Evolutionary conservation across 2,797 vertebrate genomes (phyloP).

Genomic region (Parauchenoglanis ngamensis): DNA sequence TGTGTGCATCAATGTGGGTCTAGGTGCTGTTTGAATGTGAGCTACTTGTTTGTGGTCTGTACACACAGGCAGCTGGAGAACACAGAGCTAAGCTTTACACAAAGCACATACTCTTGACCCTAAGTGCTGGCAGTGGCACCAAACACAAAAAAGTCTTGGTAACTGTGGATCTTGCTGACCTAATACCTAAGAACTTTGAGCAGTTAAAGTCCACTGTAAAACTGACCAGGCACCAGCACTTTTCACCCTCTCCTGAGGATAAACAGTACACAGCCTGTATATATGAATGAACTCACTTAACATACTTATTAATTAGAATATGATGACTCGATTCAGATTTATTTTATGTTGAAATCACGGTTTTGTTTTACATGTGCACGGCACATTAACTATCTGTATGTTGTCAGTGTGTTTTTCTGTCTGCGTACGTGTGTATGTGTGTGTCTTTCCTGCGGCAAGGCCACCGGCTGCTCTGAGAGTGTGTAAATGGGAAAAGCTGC

Average conservation of each 20-base stretch:
- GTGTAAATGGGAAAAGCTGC: conserved; percentile 40
- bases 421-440: neutral
- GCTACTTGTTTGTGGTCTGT: conserved; percentile 47
- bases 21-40: conserved; percentile 42
- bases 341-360: conserved; percentile 37
- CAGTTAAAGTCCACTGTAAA: conserved; percentile 12
- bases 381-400: neutral
- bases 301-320: conserved; percentile 49
- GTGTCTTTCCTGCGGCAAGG: conserved; percentile 39
- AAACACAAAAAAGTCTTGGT: conserved; percentile 33
- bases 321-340: conserved; percentile 44
- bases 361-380: conserved; percentile 19
- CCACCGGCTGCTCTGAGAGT: conserved; percentile 31
- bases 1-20: conserved; percentile 42
- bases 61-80: conserved; percentile 55
- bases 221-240: neutral
- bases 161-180: conserved; percentile 5
- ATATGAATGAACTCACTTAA: neutral
- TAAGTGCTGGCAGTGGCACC: conserved; percentile 38
- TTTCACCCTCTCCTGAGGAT: conserved; percentile 9
- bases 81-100: conserved; percentile 40
- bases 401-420: conserved; percentile 32
- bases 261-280: neutral
- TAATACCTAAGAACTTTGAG: neutral
- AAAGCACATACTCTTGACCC: conserved; percentile 48